Evolutionary conservation across 2,113 vertebrate species (phyloP).

Genomic region (Phrynosoma blainvillii): DNA sequence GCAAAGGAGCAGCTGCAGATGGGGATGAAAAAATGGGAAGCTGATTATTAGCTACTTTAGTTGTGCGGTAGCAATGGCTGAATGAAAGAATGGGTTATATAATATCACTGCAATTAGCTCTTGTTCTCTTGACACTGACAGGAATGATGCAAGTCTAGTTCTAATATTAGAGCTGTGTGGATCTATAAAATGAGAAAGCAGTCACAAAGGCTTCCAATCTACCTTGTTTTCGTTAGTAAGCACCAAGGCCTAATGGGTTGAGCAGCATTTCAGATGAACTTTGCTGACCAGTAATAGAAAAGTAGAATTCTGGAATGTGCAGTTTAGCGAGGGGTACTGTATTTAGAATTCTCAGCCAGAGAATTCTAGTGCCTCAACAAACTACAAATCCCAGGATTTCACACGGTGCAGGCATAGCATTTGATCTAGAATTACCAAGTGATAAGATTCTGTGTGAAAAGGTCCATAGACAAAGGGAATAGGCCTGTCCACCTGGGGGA

Average conservation of each 20-base stretch:
- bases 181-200: background rate
- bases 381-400: too few relatives aligned
- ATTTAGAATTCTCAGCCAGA: too few relatives aligned
- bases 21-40: background rate
- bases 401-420: too few relatives aligned
- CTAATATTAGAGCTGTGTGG: background rate
- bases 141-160: background rate
- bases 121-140: background rate
- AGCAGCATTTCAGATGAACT: background rate
- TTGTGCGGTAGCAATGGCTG: background rate
- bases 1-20: background rate
- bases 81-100: background rate
- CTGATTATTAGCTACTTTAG: background rate
- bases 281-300: background rate
- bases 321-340: too few relatives aligned
- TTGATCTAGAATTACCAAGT: too few relatives aligned
- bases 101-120: background rate
- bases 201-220: background rate
- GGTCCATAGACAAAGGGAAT: too few relatives aligned
- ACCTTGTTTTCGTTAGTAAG: background rate
- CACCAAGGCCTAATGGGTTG: background rate
- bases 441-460: too few relatives aligned
- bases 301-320: background rate
- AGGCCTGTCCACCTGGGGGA: too few relatives aligned
- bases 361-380: too few relatives aligned